These are phyloP conservation scores for Pseudocheirus occidentalis DNA, from an alignment of 2,797 vertebrate genomes.

Conservation along the genomic window DNA sequence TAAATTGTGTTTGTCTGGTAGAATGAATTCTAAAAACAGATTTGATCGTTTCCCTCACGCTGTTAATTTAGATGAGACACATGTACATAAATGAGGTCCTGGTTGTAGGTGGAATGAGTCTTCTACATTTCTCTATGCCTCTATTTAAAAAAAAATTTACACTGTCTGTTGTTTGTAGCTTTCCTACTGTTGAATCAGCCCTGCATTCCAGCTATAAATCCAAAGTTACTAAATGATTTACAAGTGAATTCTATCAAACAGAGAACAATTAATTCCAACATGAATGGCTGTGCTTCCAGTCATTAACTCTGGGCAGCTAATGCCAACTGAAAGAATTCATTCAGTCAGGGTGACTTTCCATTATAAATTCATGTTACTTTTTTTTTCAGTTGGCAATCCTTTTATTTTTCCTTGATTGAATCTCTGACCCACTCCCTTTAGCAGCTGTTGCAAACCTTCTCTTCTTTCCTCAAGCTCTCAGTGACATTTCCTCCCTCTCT, in stretches of 20 bases:
- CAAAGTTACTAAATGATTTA: not conserved
- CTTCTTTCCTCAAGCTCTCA: not conserved
- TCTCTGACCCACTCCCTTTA: not conserved
- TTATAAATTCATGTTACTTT: not conserved
- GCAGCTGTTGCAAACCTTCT: not conserved
- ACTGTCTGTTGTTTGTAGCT: not conserved
- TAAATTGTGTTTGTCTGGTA: constrained; percentile 31
- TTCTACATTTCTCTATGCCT: not conserved
- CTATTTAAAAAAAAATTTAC: not conserved
- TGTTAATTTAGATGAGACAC: constrained; percentile 35
- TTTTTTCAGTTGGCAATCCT: not conserved
- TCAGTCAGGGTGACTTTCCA: not conserved
- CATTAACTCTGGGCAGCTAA: not conserved
- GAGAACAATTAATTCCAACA: not conserved
- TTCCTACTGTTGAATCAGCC: not conserved
- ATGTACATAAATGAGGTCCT: not conserved
- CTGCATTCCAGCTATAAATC: not conserved
- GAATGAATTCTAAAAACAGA: constrained; percentile 24
- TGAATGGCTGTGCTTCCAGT: not conserved
- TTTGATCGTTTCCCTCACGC: constrained; percentile 10
- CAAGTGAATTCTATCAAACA: not conserved
- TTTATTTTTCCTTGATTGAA: not conserved
- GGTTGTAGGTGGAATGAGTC: not conserved
- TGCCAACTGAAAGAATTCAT: not conserved
- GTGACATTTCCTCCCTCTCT: not conserved